A percentile compares a stretch with the other conserved stretches of the same genome.
Evolutionary conservation across 2,113 vertebrate genomes (phyloP).

Genomic region (Hystrix brachyura): DNA sequence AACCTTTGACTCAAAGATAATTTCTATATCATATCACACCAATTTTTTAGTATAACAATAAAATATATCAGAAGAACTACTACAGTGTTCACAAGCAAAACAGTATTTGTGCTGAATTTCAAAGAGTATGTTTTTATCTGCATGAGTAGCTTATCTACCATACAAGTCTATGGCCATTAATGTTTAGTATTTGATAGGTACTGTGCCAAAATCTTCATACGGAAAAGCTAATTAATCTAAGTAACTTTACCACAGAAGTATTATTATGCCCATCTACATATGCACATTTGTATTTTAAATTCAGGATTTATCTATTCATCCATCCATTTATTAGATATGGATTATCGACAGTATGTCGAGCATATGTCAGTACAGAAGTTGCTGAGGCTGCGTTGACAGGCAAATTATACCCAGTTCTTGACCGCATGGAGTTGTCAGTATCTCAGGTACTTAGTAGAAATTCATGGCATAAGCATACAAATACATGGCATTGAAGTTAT

Average conservation of each 20-base stretch:
- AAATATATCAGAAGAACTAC: background rate
- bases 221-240: background rate
- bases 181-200: background rate
- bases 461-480: background rate
- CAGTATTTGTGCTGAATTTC: background rate
- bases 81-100: accelerated
- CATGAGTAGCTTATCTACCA: no score
- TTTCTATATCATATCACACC: background rate
- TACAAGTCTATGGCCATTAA: background rate
- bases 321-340: background rate
- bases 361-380: no score
- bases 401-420: no score
- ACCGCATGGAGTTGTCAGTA: background rate
- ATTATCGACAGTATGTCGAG: background rate
- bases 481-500: background rate
- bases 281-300: background rate
- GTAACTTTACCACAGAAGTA: background rate
- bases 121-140: background rate
- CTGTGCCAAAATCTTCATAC: background rate
- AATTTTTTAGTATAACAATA: background rate
- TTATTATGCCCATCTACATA: background rate
- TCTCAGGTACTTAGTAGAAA: no score
- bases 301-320: background rate
- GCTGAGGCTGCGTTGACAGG: no score
- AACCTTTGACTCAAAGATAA: background rate